These are phyloP conservation scores for Raillietiella orientalis DNA, from an alignment of 2,888 invertebrate species.

Conservation along the genomic window DNA sequence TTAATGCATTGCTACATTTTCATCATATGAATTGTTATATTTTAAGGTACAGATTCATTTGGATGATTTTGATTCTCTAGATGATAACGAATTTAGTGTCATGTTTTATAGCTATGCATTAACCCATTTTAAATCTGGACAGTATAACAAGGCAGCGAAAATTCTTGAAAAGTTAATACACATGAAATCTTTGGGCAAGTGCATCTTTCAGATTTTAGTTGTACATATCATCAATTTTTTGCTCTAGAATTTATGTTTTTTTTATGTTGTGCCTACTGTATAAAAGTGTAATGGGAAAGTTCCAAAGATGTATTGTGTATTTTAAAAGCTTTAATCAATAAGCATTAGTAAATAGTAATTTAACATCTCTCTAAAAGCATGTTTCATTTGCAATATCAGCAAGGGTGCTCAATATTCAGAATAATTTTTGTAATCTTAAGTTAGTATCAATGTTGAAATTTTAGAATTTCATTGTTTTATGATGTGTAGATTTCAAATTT, in stretches of 20 bases:
- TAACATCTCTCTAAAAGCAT: no score
- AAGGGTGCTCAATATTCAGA: no score
- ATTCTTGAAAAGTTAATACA: conserved; percentile 27
- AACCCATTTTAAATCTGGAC: conserved; percentile 34
- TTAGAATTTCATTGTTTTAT: no score
- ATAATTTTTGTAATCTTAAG: no score
- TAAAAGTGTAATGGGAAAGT: conserved; percentile 16
- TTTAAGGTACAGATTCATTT: conserved; percentile 13
- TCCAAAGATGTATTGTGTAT: no score
- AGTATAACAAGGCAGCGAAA: conserved; percentile 29
- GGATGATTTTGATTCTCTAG: conserved; percentile 19
- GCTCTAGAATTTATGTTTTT: conserved; percentile 2
- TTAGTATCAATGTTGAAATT: no score
- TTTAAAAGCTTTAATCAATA: no score
- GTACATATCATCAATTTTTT: background rate
- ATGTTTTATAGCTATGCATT: conserved; percentile 47
- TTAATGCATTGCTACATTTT: no score
- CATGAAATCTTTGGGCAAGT: conserved; percentile 28
- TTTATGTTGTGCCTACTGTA: conserved; percentile 14
- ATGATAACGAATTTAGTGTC: conserved; percentile 29
- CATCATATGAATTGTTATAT: background rate
- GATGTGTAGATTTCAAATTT: no score
- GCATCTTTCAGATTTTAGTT: conserved; percentile 1
- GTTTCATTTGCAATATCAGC: no score
- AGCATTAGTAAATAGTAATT: no score